Percentiles rank a stretch among this genome's conserved stretches.
Evolutionary conservation across 2,113 vertebrate genomes (phyloP).

Genomic region (Psettodes erumei): DNA sequence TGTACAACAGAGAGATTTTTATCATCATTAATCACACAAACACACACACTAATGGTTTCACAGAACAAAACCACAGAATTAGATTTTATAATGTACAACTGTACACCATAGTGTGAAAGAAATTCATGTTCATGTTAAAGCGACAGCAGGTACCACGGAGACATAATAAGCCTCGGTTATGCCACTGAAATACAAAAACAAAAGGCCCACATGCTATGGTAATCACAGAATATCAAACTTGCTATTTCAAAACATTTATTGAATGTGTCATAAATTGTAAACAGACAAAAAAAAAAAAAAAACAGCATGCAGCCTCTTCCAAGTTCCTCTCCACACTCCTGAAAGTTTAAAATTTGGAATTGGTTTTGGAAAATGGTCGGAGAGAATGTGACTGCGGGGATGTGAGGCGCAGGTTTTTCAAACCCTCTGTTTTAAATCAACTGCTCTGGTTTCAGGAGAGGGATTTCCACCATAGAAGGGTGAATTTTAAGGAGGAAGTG

Average conservation of each 20-base stretch:
- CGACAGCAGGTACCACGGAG: neutral
- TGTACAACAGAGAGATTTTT: constrained; percentile 7
- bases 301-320: neutral
- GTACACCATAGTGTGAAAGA: constrained; percentile 14
- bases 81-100: constrained; percentile 19
- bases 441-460: neutral
- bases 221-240: constrained; percentile 10
- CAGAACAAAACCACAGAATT: constrained; percentile 5
- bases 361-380: constrained; percentile 13
- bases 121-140: neutral
- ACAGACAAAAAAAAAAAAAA: neutral
- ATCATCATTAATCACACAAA: constrained; percentile 15
- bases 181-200: neutral
- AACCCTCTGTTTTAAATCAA: constrained; percentile 19
- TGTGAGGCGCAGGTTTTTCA: too few relatives aligned
- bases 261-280: constrained; percentile 9
- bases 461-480: neutral
- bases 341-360: constrained; percentile 17
- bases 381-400: neutral
- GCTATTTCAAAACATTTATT: neutral
- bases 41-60: constrained; percentile 11
- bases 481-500: constrained; percentile 25
- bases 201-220: neutral
- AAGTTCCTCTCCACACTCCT: neutral
- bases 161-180: neutral